Percentiles rank a stretch among this genome's conserved stretches.
Evolutionary conservation across 2,888 invertebrate genomes (phyloP).

Genomic region (Zootermopsis nevadensis): DNA sequence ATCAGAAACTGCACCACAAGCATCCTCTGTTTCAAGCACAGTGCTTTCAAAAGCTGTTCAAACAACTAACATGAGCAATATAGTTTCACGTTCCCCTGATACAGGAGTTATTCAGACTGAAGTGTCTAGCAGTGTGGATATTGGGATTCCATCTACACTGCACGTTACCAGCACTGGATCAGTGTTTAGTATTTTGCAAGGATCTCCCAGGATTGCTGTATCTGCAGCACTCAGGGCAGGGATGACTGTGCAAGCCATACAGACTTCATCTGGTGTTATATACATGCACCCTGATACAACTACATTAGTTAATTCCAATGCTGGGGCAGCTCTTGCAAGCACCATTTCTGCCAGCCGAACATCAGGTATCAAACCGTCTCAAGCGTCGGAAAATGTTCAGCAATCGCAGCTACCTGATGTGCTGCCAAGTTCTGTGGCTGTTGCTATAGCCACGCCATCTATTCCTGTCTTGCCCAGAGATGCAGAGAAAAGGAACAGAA

Average conservation of each 20-base stretch:
- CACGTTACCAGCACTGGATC: slow-evolving; percentile 13
- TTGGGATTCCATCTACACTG: background rate
- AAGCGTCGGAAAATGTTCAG: slow-evolving; percentile 1
- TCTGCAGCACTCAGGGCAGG: slow-evolving; percentile 25
- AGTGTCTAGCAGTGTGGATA: background rate
- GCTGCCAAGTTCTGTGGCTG: slow-evolving; percentile 23
- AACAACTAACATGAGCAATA: slow-evolving; percentile 55
- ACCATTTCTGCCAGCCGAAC: background rate
- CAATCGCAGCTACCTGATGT: background rate
- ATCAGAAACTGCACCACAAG: background rate
- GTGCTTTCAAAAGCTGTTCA: slow-evolving; percentile 63
- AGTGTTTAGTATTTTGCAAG: slow-evolving; percentile 33
- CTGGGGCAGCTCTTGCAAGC: background rate
- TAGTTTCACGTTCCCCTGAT: background rate
- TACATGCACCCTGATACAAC: slow-evolving; percentile 36
- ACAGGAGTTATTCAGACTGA: background rate
- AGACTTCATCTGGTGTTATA: slow-evolving; percentile 35
- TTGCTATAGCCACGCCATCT: slow-evolving; percentile 24
- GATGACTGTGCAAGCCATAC: slow-evolving; percentile 35
- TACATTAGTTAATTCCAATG: slow-evolving; percentile 9
- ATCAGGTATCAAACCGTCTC: slow-evolving; percentile 2
- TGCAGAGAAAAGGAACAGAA: slow-evolving; percentile 31
- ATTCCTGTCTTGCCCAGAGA: slow-evolving; percentile 14
- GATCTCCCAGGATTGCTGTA: slow-evolving; percentile 30
- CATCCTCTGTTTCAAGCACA: slow-evolving; percentile 54